Percentiles rank a stretch among this genome's conserved stretches.
Evolutionary conservation across 2,888 invertebrate species (phyloP).

Genomic region (Drosophila peninsularis): DNA sequence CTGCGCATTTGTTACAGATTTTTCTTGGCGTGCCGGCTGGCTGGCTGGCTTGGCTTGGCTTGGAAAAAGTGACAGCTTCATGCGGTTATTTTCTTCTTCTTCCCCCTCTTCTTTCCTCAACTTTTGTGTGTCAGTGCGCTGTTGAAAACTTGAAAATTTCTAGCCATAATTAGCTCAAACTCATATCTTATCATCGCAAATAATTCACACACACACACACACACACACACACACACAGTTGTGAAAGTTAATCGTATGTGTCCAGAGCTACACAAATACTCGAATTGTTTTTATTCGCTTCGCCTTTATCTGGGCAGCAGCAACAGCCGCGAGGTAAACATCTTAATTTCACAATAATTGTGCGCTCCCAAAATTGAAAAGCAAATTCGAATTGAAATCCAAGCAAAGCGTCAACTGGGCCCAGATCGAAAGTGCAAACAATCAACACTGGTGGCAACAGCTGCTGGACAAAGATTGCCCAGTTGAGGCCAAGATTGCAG

Average conservation of each 20-base stretch:
- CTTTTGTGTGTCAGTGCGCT: constrained; percentile 55
- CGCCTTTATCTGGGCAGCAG: constrained; percentile 34
- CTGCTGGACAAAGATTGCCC: constrained; percentile 67
- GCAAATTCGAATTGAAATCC: constrained; percentile 41
- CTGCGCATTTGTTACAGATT: constrained; percentile 71
- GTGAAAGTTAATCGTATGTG: constrained; percentile 68
- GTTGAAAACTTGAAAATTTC: constrained; percentile 56
- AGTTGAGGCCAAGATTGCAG: constrained; percentile 29
- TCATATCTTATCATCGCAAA: constrained; percentile 71
- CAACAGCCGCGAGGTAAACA: constrained; percentile 36
- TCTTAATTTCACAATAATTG: constrained; percentile 78
- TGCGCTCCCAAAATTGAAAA: constrained; percentile 63
- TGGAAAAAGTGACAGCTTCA: constrained; percentile 60
- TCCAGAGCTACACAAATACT: constrained; percentile 1
- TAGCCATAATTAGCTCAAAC: constrained; percentile 70
- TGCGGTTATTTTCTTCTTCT: constrained; percentile 19
- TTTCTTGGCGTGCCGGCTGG: constrained; percentile 41
- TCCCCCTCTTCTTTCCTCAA: constrained; percentile 1
- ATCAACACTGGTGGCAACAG: constrained; percentile 75
- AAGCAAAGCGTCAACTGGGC: constrained; percentile 26
- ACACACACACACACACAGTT: constrained; percentile 33
- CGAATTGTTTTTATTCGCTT: constrained; percentile 20
- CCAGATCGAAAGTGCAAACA: constrained; percentile 69
- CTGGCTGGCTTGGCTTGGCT: constrained; percentile 9
- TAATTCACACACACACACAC: constrained; percentile 62